Percentiles rank a stretch among this genome's conserved stretches.
Evolutionary conservation across 2,797 vertebrate genomes (phyloP).

Genomic region (Melanotaenia boesemani): DNA sequence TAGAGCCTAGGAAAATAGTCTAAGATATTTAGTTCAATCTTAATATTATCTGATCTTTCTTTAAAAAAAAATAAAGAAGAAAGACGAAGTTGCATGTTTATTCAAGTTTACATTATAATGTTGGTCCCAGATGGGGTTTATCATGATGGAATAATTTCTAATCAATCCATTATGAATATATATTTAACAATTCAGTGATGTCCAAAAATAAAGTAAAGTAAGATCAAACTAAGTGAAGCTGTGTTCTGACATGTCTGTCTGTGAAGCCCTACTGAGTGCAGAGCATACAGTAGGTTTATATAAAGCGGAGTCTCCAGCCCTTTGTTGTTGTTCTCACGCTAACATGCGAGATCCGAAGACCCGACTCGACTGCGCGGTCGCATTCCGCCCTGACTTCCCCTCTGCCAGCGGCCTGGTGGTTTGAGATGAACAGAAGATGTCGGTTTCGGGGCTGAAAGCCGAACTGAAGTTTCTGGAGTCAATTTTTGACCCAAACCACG

Average conservation of each 20-base stretch:
- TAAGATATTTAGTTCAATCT: too few relatives aligned
- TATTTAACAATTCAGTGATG: not conserved
- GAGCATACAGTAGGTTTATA: conserved; percentile 11
- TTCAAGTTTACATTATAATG: not conserved
- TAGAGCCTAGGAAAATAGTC: too few relatives aligned
- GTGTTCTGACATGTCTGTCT: conserved; percentile 5
- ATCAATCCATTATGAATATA: not conserved
- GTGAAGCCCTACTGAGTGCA: not conserved
- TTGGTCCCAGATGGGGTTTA: not conserved
- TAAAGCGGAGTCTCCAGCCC: conserved; percentile 55
- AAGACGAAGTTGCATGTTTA: not conserved
- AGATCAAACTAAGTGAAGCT: not conserved
- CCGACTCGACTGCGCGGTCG: conserved; percentile 72
- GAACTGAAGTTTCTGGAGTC: conserved; percentile 97
- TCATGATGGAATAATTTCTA: not conserved
- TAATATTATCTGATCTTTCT: too few relatives aligned
- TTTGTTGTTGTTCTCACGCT: conserved; percentile 83
- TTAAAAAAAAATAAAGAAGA: too few relatives aligned
- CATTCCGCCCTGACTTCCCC: conserved; percentile 80
- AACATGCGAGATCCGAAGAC: conserved; percentile 76
- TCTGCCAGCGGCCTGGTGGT: conserved; percentile 83
- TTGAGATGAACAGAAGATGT: conserved; percentile 97
- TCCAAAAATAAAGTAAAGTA: not conserved
- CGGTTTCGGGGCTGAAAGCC: conserved; percentile 97
- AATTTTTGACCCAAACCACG: conserved; percentile 96